Conservation (phyloP, 2,888 invertebrate species). For the Bellardia pandia region DNA sequence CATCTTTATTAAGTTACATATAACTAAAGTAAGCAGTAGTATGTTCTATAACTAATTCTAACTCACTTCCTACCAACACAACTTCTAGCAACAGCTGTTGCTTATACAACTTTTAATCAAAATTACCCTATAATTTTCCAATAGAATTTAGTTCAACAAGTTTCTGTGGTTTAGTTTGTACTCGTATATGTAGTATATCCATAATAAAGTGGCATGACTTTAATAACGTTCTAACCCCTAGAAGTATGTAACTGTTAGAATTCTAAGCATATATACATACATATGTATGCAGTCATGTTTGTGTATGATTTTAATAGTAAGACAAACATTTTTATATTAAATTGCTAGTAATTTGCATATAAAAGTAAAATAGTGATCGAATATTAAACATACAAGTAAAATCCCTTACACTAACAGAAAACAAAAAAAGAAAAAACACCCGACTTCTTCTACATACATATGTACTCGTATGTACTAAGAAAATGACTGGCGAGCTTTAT, state of each 20-base stretch:
- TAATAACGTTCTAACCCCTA: neutral
- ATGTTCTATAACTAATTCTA: too few relatives aligned
- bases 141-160: conserved; percentile 51
- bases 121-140: conserved; percentile 46
- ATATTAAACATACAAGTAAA: conserved; percentile 25
- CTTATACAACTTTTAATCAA: conserved; percentile 30
- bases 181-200: too few relatives aligned
- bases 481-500: conserved; percentile 43
- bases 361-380: conserved; percentile 52
- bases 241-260: conserved; percentile 32
- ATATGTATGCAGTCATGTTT: neutral
- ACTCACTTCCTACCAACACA: too few relatives aligned
- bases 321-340: conserved; percentile 68
- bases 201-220: conserved; percentile 2
- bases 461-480: neutral
- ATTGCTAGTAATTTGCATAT: conserved; percentile 70
- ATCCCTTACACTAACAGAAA: neutral
- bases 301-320: conserved; percentile 54
- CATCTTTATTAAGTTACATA: too few relatives aligned
- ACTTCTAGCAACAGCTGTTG: conserved; percentile 45
- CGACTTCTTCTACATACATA: neutral
- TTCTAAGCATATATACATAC: neutral
- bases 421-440: neutral
- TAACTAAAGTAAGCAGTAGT: too few relatives aligned
- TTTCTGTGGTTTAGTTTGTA: neutral